These are phyloP conservation scores for Oncorhynchus mykiss DNA, from an alignment of 2,113 vertebrate genomes.

Conservation along the genomic window DNA sequence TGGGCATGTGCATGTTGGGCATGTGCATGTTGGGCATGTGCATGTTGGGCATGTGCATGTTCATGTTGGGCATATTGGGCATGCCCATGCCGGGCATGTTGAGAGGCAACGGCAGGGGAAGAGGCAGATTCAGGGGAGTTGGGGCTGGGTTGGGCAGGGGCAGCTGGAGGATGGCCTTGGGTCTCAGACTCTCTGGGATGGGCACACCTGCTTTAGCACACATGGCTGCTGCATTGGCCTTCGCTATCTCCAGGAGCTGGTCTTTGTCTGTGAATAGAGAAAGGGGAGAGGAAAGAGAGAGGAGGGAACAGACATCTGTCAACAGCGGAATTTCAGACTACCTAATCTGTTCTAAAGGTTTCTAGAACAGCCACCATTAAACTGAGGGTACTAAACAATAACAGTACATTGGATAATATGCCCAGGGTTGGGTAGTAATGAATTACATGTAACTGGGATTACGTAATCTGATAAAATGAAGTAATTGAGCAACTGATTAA, in stretches of 20 bases:
- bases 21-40: constrained; percentile 60
- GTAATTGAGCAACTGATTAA: too few species aligned
- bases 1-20: constrained; percentile 69
- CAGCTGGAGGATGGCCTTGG: constrained; percentile 85
- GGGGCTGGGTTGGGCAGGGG: constrained; percentile 76
- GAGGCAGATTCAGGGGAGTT: constrained; percentile 71
- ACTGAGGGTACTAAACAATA: too few species aligned
- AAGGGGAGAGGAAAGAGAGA: too few species aligned
- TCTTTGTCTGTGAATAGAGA: constrained; percentile 84
- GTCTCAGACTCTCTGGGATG: constrained; percentile 91
- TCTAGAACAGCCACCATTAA: too few species aligned
- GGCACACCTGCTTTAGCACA: constrained; percentile 97
- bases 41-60: constrained; percentile 34
- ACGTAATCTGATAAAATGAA: too few species aligned
- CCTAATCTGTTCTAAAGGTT: too few species aligned
- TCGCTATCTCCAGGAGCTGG: constrained; percentile 97
- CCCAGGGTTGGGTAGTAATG: too few species aligned
- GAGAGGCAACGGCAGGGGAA: constrained; percentile 65
- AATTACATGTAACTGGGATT: too few species aligned
- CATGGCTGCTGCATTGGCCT: constrained; percentile 98
- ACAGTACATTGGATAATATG: background rate
- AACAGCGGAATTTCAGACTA: too few species aligned
- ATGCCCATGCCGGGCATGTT: constrained; percentile 67
- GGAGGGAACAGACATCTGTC: too few species aligned
- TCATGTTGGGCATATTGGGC: constrained; percentile 34